Percentiles rank a stretch among this genome's conserved stretches.
phyloP scores from a whole-genome alignment of 2,113 vertebrate species.

The Naja naja region DNA sequence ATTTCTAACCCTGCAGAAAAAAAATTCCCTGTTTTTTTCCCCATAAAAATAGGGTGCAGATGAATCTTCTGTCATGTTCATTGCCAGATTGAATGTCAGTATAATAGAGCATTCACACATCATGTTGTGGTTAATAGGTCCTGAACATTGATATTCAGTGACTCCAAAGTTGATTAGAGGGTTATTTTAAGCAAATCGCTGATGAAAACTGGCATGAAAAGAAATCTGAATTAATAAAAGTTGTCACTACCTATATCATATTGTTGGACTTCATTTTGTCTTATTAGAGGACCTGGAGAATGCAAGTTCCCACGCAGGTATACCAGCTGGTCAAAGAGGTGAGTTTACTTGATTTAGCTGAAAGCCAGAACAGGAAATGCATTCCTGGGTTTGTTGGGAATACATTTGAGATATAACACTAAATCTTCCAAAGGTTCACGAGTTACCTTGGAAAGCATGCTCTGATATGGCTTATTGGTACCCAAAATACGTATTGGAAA shows the following conservation, averaged over 20 bases:
- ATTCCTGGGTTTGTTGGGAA: slow-evolving; percentile 52
- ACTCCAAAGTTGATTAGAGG: background rate
- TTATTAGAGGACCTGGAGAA: slow-evolving; percentile 80
- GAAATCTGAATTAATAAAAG: slow-evolving; percentile 40
- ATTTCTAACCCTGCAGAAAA: background rate
- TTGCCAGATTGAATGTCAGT: background rate
- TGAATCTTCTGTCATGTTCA: background rate
- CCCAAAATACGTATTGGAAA: slow-evolving; percentile 3
- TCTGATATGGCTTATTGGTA: slow-evolving; percentile 59
- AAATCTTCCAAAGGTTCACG: slow-evolving; percentile 56
- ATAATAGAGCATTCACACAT: background rate
- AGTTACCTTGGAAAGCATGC: slow-evolving; percentile 58
- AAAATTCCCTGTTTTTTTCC: background rate
- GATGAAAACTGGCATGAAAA: slow-evolving; percentile 14
- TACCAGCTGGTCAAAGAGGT: slow-evolving; percentile 83
- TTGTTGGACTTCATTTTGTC: slow-evolving; percentile 64
- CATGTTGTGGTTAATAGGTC: background rate
- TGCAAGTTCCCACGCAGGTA: slow-evolving; percentile 75
- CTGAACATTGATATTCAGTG: background rate
- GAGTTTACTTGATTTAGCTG: slow-evolving; percentile 68
- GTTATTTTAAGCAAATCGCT: background rate
- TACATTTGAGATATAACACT: slow-evolving; percentile 50
- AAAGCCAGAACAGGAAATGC: slow-evolving; percentile 58
- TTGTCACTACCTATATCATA: slow-evolving; percentile 44
- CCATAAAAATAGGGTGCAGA: background rate